Evolutionary conservation across 2,113 vertebrate species (phyloP).

Genomic region (Suricata suricatta): DNA sequence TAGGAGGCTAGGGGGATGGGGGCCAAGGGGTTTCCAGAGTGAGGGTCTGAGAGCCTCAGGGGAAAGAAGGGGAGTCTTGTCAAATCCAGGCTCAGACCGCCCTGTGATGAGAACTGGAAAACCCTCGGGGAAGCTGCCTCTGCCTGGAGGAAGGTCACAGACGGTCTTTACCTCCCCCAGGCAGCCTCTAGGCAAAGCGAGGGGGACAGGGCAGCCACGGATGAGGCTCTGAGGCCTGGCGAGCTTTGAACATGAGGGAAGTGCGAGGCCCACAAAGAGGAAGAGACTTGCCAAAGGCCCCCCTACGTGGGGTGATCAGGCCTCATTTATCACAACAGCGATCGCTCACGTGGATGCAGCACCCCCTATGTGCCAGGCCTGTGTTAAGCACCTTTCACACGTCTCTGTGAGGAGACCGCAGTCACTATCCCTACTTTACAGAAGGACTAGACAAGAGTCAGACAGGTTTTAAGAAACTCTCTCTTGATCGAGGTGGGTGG

Average conservation of each 20-base stretch:
- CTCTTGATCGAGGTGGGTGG: background rate
- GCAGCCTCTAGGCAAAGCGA: background rate
- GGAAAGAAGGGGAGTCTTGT: background rate
- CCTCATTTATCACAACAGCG: background rate
- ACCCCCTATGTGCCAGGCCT: background rate
- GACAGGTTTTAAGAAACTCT: background rate
- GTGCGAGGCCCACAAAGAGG: background rate
- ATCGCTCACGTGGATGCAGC: background rate
- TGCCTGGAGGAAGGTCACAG: background rate
- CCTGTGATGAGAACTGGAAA: background rate
- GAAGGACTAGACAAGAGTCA: background rate
- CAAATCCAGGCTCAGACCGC: background rate
- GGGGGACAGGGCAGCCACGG: background rate
- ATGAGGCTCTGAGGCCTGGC: background rate
- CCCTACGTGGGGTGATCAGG: background rate
- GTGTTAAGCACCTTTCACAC: background rate
- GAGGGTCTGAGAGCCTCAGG: background rate
- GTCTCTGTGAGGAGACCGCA: background rate
- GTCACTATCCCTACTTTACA: background rate
- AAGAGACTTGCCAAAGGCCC: background rate
- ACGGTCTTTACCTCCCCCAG: background rate
- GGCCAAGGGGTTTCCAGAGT: background rate
- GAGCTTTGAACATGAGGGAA: background rate
- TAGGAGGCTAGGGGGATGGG: fast-evolving
- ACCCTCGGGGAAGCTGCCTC: too few species aligned